Percentiles rank a stretch among this genome's conserved stretches.
phyloP scores from a whole-genome alignment of 2,888 invertebrate species.

The Oscheius sp. region DNA sequence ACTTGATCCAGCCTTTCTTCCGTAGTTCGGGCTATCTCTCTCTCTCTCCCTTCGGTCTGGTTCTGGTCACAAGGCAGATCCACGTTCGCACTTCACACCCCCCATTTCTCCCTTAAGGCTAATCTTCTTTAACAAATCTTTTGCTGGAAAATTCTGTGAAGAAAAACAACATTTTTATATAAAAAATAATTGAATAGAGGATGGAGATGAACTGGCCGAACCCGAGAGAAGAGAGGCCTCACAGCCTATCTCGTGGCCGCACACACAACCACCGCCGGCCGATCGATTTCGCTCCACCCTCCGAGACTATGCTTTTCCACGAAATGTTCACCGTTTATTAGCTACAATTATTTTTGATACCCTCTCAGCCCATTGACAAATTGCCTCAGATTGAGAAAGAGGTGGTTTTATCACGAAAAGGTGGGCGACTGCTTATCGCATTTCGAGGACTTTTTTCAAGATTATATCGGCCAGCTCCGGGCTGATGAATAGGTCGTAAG shows the following conservation, averaged over 20 bases:
- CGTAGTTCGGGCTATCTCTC: not conserved
- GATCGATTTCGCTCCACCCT: slow-evolving; percentile 23
- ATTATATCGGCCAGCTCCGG: not conserved
- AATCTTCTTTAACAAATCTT: not conserved
- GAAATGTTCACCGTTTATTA: not conserved
- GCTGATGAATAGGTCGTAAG: not conserved
- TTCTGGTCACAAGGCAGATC: not conserved
- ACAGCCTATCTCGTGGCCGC: slow-evolving; percentile 10
- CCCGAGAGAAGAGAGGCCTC: not conserved
- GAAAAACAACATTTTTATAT: not conserved
- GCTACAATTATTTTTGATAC: not conserved
- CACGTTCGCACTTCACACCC: not conserved
- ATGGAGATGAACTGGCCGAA: not conserved
- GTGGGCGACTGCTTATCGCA: too few species aligned
- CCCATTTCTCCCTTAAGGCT: not conserved
- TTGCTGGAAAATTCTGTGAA: not conserved
- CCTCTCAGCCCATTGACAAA: not conserved
- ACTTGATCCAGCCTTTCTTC: slow-evolving; percentile 3
- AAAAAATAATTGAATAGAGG: not conserved
- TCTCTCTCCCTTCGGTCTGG: not conserved
- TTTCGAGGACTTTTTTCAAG: not conserved
- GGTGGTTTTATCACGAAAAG: not conserved
- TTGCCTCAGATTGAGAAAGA: not conserved
- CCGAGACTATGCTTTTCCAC: slow-evolving; percentile 21
- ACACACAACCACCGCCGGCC: not conserved